Evolutionary conservation across 1,140 invertebrate genomes (phyloP).

Genomic region (Xylocopa sonorina): DNA sequence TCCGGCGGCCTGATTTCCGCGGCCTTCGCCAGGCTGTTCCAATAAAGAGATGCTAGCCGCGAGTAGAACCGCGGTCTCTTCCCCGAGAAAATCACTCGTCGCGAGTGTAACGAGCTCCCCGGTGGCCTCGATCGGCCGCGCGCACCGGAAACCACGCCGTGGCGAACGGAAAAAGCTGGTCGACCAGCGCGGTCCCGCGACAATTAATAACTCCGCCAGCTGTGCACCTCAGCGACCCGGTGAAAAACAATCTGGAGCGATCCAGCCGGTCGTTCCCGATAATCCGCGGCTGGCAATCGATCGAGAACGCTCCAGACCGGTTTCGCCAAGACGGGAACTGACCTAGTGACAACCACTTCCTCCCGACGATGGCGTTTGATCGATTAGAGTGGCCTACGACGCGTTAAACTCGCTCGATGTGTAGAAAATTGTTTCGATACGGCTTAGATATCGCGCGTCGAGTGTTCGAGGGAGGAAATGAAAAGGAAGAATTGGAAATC

Average conservation of each 20-base stretch:
- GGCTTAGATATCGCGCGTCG: too few species aligned
- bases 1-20: slow-evolving; percentile 1
- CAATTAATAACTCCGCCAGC: slow-evolving; percentile 32
- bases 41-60: neutral
- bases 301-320: slow-evolving; percentile 17
- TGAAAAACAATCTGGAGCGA: slow-evolving; percentile 36
- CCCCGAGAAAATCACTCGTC: slow-evolving; percentile 13
- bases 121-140: slow-evolving; percentile 19
- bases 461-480: too few species aligned
- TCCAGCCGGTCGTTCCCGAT: slow-evolving; percentile 2
- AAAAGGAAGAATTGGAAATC: too few species aligned
- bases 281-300: slow-evolving; percentile 11
- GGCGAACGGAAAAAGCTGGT: slow-evolving; percentile 21
- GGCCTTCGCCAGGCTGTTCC: neutral
- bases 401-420: too few species aligned
- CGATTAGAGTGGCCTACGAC: neutral
- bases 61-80: slow-evolving; percentile 1
- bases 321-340: neutral
- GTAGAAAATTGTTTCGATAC: too few species aligned
- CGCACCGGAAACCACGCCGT: slow-evolving; percentile 10
- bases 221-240: slow-evolving; percentile 13
- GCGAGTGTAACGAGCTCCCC: slow-evolving; percentile 5
- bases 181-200: neutral
- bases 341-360: slow-evolving; percentile 14
- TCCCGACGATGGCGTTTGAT: slow-evolving; percentile 4